Evolutionary conservation across 1,140 invertebrate genomes (phyloP).

Genomic region (Harpegnathos saltator): DNA sequence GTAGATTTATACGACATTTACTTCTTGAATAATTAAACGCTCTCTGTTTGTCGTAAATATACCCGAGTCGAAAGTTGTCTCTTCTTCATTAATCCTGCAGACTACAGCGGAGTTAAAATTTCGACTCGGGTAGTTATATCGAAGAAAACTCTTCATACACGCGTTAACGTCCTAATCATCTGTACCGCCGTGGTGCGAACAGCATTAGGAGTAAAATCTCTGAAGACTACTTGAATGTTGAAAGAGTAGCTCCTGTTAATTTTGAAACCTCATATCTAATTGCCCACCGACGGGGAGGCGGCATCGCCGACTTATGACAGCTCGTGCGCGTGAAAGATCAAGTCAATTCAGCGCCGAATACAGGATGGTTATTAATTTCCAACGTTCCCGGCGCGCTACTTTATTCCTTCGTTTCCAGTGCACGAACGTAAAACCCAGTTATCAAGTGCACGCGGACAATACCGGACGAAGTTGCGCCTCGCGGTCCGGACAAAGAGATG

Average conservation of each 20-base stretch:
- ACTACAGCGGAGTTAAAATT: no score
- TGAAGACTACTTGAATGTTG: background rate
- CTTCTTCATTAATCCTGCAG: no score
- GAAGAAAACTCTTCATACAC: background rate
- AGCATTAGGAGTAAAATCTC: background rate
- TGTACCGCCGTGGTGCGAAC: background rate
- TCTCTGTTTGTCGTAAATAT: no score
- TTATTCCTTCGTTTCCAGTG: slow-evolving; percentile 44
- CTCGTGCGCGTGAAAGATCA: slow-evolving; percentile 17
- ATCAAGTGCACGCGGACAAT: slow-evolving; percentile 57
- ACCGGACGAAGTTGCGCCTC: slow-evolving; percentile 41
- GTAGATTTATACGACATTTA: no score
- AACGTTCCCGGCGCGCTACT: slow-evolving; percentile 10
- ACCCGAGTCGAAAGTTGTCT: no score
- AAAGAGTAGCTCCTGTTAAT: slow-evolving; percentile 14
- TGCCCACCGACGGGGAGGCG: background rate
- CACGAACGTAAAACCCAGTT: slow-evolving; percentile 51
- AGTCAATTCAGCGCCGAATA: slow-evolving; percentile 24
- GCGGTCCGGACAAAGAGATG: slow-evolving; percentile 49
- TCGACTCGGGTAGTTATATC: background rate
- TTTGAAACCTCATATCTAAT: slow-evolving; percentile 27
- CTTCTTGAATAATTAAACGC: no score
- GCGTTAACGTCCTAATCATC: background rate
- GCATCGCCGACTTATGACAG: background rate
- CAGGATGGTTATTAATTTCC: slow-evolving; percentile 44